Evolutionary conservation across 1,140 invertebrate genomes (phyloP), one percentile per base, ranked within the genome.

Genomic region (Polypedilum vanderplanki): DNA sequence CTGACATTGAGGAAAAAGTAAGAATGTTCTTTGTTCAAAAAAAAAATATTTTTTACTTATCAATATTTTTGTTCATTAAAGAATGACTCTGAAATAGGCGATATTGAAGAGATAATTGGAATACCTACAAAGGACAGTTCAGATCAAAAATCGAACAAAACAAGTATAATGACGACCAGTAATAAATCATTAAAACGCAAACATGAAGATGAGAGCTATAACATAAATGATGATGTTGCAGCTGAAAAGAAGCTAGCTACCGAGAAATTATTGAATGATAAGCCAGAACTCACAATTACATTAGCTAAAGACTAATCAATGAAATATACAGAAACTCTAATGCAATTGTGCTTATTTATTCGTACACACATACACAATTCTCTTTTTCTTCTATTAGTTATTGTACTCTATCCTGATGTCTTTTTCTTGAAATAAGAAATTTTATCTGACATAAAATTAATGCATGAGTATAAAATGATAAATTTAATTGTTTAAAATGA

Each of bases 1-100:
- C 91, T 73, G 93, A 95, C 79, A 90, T 89, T 79, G 93, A 95
- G 82, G 93, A 95, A 79, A 94, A 94, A 90, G 93, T 94, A 89
- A 88, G 89, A 1, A 15, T 33, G 10, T 15, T 57, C n/a, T 57
- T 57, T 15, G 15, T n/a, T 57, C 12, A 57, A 57, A 57, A 15
- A 57, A 15, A 15, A 1, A 12, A 3, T 33, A 3, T 33, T 33
- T 33, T 33, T 5, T 3, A 33, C 5, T 33, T 3, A 15, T 57
- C 10, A 57, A 12, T 70, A 1, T 20, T 22, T 67, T 8, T 70
- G 1, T 67, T 70, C 18, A 9, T 70, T 70, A 18, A 4, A 70
- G 65, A 70, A 20, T 22, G 65, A 70, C 20, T 70, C 65, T 10
- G 65, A 18, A 20, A 70, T 20, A 18, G 65, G 20, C 17, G 20